Base-by-base conservation (phyloP, 37 sponge, comb jelly and placozoan genomes). In the Dysidea cf. avara region DNA sequence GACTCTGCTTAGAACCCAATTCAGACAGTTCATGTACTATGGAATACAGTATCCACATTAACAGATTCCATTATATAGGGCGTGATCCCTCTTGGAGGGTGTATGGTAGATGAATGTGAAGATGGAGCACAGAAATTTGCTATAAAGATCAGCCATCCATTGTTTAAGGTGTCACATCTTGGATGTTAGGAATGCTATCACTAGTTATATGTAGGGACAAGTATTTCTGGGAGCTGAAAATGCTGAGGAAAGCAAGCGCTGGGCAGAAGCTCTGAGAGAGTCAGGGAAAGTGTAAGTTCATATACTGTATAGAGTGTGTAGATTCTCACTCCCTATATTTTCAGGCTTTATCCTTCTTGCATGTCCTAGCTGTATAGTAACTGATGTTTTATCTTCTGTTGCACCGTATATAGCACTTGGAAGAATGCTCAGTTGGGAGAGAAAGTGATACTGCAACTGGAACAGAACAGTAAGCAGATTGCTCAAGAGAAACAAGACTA, bases 351-450 rank as follows among this genome's bases (percentile, higher is more conserved):
- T 50, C 14, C 53, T 50, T 50, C 14, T 50, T 50, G 17, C 16
- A 49, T 18, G 16, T 49, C 16, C 13, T 49, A 49, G 16, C 16
- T 18, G 52, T 56, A 12, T 43, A 43, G 9, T 43, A 35, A 33
- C 9, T 63, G 37, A 58, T n/a, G 25, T n/a, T n/a, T n/a, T 43
- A 43, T 43, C 9, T 43, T 43, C 46, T 12, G 46, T 43, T 43
- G 46, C n/a, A n/a, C n/a, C n/a, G n/a, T n/a, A n/a, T n/a, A n/a
- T 63, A 96, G 96, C 14, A 97, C 98, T 30, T 97, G 95, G 95
- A 80, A 87, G 49, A 97, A 97, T 85, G 92, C 95, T 46, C 92
- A 90, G 72, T 50, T 97, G 48, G 98, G 98, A 14, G 95, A 90
- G 50, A 80, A 80, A 0, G 69, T 90, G 52, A 81, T 97, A n/a